These are phyloP conservation scores for Toxotes lorentzi DNA, from an alignment of 2,797 vertebrate species.

Conservation along the genomic window DNA sequence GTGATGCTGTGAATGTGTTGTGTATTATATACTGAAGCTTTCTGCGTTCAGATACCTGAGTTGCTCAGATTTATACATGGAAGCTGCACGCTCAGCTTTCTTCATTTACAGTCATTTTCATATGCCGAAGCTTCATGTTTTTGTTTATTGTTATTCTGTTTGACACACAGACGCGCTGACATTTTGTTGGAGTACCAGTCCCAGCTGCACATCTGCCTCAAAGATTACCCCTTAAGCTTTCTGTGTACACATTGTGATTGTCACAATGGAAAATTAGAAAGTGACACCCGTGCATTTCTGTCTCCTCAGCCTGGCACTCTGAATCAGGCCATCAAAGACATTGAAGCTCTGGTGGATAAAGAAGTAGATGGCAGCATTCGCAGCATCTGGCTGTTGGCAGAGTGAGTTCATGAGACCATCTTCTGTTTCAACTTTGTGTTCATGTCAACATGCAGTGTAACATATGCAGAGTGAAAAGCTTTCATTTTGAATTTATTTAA, in stretches of 20 bases:
- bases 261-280: conserved; percentile 64
- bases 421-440: conserved; percentile 16
- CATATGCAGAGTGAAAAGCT: conserved; percentile 2
- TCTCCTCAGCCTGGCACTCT: conserved; percentile 85
- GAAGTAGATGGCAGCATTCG: conserved; percentile 81
- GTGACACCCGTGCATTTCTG: conserved; percentile 56
- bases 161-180: conserved; percentile 53
- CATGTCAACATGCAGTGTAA: neutral
- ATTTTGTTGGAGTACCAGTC: conserved; percentile 55
- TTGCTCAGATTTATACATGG: conserved; percentile 29
- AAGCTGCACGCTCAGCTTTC: conserved; percentile 48
- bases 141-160: conserved; percentile 61
- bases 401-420: conserved; percentile 78
- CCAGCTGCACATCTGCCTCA: conserved; percentile 57
- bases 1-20: conserved; percentile 17
- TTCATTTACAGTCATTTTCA: conserved; percentile 51
- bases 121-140: conserved; percentile 29
- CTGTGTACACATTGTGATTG: conserved; percentile 55
- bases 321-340: conserved; percentile 87
- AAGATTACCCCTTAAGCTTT: conserved; percentile 62
- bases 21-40: conserved; percentile 13
- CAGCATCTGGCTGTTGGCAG: conserved; percentile 87
- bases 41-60: conserved; percentile 38
- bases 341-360: conserved; percentile 73
- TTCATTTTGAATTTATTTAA: neutral